A percentile compares a stretch with the other conserved stretches of the same genome.
Evolutionary conservation across 1,140 invertebrate species (phyloP).

Genomic region (Trichonephila clavata): DNA sequence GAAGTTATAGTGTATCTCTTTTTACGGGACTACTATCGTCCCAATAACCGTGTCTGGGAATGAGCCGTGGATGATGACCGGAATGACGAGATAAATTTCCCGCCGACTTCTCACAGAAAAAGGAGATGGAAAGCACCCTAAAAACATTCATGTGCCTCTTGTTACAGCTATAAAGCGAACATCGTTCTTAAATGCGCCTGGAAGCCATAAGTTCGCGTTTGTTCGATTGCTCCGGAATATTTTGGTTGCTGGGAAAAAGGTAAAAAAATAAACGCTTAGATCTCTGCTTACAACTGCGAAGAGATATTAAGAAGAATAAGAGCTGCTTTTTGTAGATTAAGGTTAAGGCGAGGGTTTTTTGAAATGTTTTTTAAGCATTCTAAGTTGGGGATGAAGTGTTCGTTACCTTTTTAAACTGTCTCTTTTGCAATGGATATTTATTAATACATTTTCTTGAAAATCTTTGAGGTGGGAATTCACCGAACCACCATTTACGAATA

Average conservation of each 20-base stretch:
- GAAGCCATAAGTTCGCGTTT: not conserved
- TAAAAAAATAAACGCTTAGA: conserved; percentile 5
- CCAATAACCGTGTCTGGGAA: conserved; percentile 11
- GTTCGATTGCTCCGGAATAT: conserved; percentile 30
- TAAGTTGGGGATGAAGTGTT: too few relatives aligned
- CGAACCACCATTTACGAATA: too few relatives aligned
- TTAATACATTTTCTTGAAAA: too few relatives aligned
- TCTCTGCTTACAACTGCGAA: conserved; percentile 16
- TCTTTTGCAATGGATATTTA: too few relatives aligned
- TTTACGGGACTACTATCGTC: not conserved
- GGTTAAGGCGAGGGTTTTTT: not conserved
- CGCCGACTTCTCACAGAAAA: not conserved
- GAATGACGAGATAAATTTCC: conserved; percentile 17
- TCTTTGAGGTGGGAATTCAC: too few relatives aligned
- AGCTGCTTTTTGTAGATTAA: not conserved
- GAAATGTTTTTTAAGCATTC: too few relatives aligned
- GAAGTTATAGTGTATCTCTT: conserved; percentile 9
- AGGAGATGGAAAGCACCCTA: conserved; percentile 27
- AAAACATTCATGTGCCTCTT: conserved; percentile 48
- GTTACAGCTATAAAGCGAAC: conserved; percentile 31
- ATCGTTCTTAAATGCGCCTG: conserved; percentile 19
- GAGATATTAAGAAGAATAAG: not conserved
- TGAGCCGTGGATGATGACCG: conserved; percentile 26
- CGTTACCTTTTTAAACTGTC: too few relatives aligned
- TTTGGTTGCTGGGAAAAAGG: not conserved